Evolutionary conservation across 2,797 vertebrate genomes (phyloP).

Genomic region (Enteromius paludinosus): DNA sequence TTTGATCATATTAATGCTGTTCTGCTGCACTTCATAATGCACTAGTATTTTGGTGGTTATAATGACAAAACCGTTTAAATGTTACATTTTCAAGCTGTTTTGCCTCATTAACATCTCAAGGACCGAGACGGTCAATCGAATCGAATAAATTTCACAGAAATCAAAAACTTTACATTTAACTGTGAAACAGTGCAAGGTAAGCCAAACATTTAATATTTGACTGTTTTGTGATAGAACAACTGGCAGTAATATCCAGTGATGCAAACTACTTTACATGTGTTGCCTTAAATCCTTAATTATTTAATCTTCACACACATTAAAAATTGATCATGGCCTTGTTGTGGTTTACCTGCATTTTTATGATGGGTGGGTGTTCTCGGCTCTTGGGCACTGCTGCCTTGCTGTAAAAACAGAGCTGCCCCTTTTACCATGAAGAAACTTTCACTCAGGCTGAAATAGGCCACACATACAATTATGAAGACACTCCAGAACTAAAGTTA

Average conservation of each 20-base stretch:
- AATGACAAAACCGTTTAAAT: background rate
- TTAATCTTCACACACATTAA: background rate
- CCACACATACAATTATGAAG: conserved; percentile 35
- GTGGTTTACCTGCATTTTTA: conserved; percentile 91
- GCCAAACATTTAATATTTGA: background rate
- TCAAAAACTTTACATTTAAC: background rate
- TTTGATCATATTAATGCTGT: background rate
- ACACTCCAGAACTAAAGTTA: conserved; percentile 10
- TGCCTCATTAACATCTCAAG: background rate
- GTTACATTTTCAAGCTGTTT: background rate
- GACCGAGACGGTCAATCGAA: background rate
- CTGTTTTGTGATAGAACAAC: background rate
- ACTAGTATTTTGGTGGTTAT: background rate
- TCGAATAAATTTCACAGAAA: background rate
- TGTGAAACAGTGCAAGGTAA: background rate
- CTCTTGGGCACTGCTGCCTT: conserved; percentile 90
- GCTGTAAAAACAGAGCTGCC: conserved; percentile 94
- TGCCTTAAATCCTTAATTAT: background rate
- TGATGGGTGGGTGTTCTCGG: conserved; percentile 89
- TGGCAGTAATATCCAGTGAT: background rate
- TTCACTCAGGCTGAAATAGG: conserved; percentile 88
- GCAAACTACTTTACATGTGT: background rate
- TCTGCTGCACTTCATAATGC: background rate
- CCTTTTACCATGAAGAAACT: conserved; percentile 99
- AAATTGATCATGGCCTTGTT: conserved; percentile 50